Evolutionary conservation across 1,140 invertebrate genomes (phyloP), one percentile per base, ranked within the genome.

Genomic region (Scaptomyza graminum): DNA sequence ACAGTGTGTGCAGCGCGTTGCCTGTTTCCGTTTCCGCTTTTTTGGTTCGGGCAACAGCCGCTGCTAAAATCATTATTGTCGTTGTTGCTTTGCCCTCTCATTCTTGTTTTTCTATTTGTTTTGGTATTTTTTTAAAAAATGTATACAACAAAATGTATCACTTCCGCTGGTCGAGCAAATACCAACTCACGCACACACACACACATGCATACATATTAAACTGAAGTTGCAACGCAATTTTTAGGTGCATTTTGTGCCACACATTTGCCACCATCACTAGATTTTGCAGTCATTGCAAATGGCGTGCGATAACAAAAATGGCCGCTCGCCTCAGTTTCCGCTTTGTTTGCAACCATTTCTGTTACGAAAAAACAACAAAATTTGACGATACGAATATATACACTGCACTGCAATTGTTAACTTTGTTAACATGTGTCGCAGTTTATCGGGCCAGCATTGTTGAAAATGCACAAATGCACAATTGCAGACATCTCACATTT

Each of bases 241-340:
- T 50, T 37, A 50, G 31, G 47, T 69, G 25, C 39, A 74, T 31
- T 70, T 56, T 56, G 13, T 31, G 28, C 41, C 54, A 66, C 46
- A n/a, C 37, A 37, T n/a, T n/a, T n/a, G 5, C 37, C 12, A 41
- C 51, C 65, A 46, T 65, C 56, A 34, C 31, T 34, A 34, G 7
- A 34, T 62, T 62, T 68, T 41, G 70, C 56, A 61, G 57, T 9
- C 70, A 87, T 76, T 73, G 83, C 76, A 88, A 87, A 87, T 87
- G 78, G 81, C 81, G 83, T 67, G 79, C 83, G 82, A 87, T 87
- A 87, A 88, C 82, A 88, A 87, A 87, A 87, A 87, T 88, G 82
- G 82, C 67, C 75, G 75, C 68, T 88, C 67, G 44, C 59, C 43
- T 9, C 52, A 67, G 75, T 67, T 88, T 87, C 84, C 82, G 82